Evolutionary conservation across 53 echinoderm and acorn worm species (phyloP).

Genomic region (Stichopus horrens): DNA sequence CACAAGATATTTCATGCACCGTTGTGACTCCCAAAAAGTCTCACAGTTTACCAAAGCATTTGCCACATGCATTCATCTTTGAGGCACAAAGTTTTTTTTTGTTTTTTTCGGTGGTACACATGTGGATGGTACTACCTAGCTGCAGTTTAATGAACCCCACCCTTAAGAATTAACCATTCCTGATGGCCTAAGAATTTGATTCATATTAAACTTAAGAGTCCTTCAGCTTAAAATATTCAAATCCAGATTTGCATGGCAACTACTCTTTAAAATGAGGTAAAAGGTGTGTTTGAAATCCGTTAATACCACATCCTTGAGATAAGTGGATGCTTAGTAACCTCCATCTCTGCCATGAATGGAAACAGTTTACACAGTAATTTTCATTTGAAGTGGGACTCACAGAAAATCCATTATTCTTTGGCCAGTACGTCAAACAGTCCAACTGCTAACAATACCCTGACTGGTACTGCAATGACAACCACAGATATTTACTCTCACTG

Average conservation of each 20-base stretch:
- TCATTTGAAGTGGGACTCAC: not conserved
- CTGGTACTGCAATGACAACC: not conserved
- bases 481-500: not conserved
- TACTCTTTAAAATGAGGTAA: not conserved
- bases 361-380: not conserved
- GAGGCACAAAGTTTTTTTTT: too few species aligned
- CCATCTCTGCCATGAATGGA: not conserved
- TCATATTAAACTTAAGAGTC: too few species aligned
- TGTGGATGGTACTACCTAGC: too few species aligned
- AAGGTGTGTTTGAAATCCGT: not conserved
- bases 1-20: too few species aligned
- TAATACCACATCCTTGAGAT: not conserved
- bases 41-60: too few species aligned
- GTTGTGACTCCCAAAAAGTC: too few species aligned
- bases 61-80: too few species aligned
- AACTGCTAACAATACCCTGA: not conserved
- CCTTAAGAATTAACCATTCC: too few species aligned
- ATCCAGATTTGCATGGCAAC: conserved; percentile 10
- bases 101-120: too few species aligned
- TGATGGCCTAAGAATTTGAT: too few species aligned
- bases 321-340: not conserved
- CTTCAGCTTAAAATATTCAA: not conserved
- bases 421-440: not conserved
- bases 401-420: not conserved
- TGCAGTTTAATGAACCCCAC: too few species aligned